Evolutionary conservation across 2,888 invertebrate genomes (phyloP), one percentile per base, ranked within the genome.

Genomic region (Bombylius discolor): DNA sequence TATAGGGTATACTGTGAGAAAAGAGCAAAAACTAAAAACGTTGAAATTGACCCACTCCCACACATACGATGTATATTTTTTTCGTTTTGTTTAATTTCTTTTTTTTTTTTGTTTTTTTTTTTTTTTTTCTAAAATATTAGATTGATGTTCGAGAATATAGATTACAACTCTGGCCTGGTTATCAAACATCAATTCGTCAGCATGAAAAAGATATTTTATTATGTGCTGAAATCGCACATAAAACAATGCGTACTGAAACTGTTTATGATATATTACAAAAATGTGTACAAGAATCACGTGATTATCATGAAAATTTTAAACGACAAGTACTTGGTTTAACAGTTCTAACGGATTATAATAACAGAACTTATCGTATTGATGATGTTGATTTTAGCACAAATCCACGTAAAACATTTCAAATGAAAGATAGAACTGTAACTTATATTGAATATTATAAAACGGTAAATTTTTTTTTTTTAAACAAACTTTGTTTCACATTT

Each of bases 101-200:
- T n/a, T n/a, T n/a, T n/a, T n/a, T n/a, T n/a, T 23, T 49, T 4
- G 11, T 13, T 6, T 32, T 4, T 3, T 49, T 7, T 48, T 48
- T 42, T 9, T 42, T 45, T 48, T 49, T 53, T 14, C 13, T 45
- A 36, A 13, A 32, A 51, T 45, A 49, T 14, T 8, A 69, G 83
- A 73, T 84, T 49, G 75, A 79, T 44, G 74, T 88, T 0, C 77
- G 75, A 0, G 81, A 87, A 46, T 78, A 76, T 61, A 77, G 76
- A 36, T 65, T 92, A n/a, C 84, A 89, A 66, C 71, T 92, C 1
- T 89, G 89, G 89, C 90, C 90, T 0, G 91, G 91, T 0, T 89
- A 87, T 62, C 76, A 84, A 14, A 91, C 93, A 0, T 85, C 89
- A 0, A 90, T 94, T 46, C 80, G 89, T 3, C 89, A 91, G 64